Evolutionary conservation across 2,113 vertebrate genomes (phyloP).

Genomic region (Alethe diademata): DNA sequence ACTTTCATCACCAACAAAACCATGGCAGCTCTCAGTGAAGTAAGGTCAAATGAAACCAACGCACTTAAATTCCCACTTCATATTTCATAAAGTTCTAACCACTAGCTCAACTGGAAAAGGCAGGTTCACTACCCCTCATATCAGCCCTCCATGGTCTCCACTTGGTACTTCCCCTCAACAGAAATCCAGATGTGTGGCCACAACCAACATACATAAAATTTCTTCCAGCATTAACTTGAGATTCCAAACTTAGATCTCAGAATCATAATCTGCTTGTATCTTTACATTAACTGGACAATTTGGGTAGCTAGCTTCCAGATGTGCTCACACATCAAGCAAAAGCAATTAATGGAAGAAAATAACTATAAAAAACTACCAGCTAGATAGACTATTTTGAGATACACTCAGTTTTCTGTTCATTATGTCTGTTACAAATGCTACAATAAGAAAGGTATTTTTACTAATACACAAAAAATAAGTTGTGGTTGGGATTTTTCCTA

Average conservation of each 20-base stretch:
- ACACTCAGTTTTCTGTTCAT: not conserved
- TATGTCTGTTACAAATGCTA: not conserved
- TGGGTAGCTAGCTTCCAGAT: not conserved
- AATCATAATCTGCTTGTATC: not conserved
- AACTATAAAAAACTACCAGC: not conserved
- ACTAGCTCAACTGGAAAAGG: not conserved
- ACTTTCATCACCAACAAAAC: not conserved
- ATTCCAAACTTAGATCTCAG: not conserved
- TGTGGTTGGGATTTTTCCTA: not conserved
- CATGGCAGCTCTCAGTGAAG: not conserved
- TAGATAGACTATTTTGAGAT: not conserved
- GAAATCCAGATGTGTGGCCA: not conserved
- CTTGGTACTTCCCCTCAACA: rapidly evolving
- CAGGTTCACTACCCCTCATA: too few relatives aligned
- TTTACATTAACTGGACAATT: not conserved
- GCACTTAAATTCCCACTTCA: not conserved
- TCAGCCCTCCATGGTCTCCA: not conserved
- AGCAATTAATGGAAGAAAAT: not conserved
- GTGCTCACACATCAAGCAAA: not conserved
- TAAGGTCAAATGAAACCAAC: not conserved
- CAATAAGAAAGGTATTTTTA: not conserved
- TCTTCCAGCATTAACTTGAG: not conserved
- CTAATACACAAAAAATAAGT: not conserved
- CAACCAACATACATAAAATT: not conserved
- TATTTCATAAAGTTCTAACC: not conserved